Percentiles rank a stretch among this genome's conserved stretches.
These are phyloP conservation scores for Zosterops pallidus DNA, from an alignment of 2,113 vertebrate genomes.

Conservation along the genomic window DNA sequence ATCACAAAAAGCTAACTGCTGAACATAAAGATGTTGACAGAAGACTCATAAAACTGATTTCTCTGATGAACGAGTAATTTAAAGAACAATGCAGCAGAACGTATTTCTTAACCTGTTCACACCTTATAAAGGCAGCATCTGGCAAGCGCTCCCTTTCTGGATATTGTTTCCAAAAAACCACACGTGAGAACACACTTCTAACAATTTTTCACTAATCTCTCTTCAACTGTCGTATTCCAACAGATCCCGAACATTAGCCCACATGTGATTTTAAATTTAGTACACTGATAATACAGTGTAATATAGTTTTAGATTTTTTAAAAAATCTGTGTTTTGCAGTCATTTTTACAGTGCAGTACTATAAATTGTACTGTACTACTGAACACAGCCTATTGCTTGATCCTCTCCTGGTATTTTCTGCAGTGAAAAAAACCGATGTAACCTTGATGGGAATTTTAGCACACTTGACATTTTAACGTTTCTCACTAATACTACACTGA, in stretches of 20 bases:
- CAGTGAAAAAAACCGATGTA: neutral
- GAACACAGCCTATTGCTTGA: neutral
- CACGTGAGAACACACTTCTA: neutral
- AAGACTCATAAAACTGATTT: neutral
- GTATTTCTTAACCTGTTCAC: conserved; percentile 49
- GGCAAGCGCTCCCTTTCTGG: neutral
- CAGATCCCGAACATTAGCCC: neutral
- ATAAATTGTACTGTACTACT: neutral
- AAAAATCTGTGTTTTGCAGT: neutral
- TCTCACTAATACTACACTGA: neutral
- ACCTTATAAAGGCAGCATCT: conserved; percentile 38
- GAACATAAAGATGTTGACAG: conserved; percentile 2
- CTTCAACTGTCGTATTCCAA: neutral
- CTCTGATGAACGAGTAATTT: neutral
- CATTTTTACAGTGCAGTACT: neutral
- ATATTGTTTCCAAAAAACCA: conserved; percentile 3
- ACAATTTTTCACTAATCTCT: neutral
- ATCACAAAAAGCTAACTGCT: neutral
- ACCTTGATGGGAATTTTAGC: neutral
- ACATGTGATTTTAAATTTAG: neutral
- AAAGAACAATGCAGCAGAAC: conserved; percentile 4
- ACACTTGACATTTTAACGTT: neutral
- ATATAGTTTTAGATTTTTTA: neutral
- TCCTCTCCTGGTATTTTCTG: neutral
- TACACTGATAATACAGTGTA: neutral